Evolutionary conservation across 2,888 invertebrate species (phyloP).

Genomic region (Nephrocerus scutellatus): DNA sequence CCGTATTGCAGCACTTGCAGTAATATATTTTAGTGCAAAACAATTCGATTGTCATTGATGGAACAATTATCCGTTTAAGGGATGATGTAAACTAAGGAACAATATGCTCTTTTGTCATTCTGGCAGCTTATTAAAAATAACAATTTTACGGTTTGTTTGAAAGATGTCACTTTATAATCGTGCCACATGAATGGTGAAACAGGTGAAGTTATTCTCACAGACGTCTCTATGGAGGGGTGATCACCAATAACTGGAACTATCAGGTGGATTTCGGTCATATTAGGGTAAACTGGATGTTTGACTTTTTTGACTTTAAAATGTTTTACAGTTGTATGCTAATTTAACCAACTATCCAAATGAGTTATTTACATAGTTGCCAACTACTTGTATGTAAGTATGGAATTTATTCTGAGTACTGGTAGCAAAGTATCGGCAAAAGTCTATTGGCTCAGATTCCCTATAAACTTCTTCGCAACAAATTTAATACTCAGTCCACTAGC

Average conservation of each 20-base stretch:
- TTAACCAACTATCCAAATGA: too few species aligned
- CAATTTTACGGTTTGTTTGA: conserved; percentile 19
- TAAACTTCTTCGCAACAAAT: too few species aligned
- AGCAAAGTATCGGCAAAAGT: too few species aligned
- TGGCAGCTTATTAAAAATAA: conserved; percentile 19
- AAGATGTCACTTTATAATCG: conserved; percentile 2
- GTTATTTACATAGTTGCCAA: too few species aligned
- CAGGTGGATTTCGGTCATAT: conserved; percentile 12
- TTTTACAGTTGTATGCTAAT: not conserved
- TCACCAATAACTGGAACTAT: conserved; percentile 12
- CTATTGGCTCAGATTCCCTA: too few species aligned
- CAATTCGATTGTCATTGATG: too few species aligned
- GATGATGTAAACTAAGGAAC: conserved; percentile 3
- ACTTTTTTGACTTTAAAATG: not conserved
- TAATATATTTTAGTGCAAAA: too few species aligned
- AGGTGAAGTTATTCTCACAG: conserved; percentile 17
- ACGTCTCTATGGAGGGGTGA: not conserved
- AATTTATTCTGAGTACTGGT: too few species aligned
- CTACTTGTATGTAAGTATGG: too few species aligned
- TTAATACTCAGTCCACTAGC: too few species aligned
- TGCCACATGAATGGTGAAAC: conserved; percentile 3
- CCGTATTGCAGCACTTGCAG: too few species aligned
- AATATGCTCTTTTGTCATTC: conserved; percentile 19
- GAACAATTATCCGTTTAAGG: too few species aligned
- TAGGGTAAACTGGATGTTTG: not conserved